Evolutionary conservation across 1,140 invertebrate genomes (phyloP).

Genomic region (Neodiprion fabricii): DNA sequence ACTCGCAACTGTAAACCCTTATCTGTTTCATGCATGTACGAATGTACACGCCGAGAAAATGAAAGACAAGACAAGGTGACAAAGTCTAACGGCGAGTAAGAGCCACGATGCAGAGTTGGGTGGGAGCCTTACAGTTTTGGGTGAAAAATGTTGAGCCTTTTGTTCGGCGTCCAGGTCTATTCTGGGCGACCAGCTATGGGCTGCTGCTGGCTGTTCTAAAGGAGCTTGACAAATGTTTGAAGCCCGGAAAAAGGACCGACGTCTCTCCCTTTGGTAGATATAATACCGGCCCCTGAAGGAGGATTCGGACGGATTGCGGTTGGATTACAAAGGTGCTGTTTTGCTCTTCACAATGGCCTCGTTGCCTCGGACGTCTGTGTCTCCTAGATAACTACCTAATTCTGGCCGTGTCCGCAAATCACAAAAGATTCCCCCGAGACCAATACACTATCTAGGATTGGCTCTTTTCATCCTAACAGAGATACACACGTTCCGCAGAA

Average conservation of each 20-base stretch:
- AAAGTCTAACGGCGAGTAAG: too few species aligned
- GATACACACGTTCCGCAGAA: too few species aligned
- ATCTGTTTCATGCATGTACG: too few species aligned
- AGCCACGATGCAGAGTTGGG: too few species aligned
- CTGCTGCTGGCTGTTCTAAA: not conserved
- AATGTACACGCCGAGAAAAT: too few species aligned
- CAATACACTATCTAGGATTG: too few species aligned
- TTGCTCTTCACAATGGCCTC: constrained; percentile 1
- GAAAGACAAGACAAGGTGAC: too few species aligned
- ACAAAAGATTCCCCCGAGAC: not conserved
- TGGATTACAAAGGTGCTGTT: not conserved
- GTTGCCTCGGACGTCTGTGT: not conserved
- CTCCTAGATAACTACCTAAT: not conserved
- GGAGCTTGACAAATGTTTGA: constrained; percentile 2
- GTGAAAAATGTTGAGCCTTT: not conserved
- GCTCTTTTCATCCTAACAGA: too few species aligned
- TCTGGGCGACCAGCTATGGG: not conserved
- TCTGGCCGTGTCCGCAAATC: not conserved
- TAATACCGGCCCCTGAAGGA: not conserved
- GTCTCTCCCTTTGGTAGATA: not conserved
- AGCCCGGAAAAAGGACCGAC: not conserved
- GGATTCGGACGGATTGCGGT: not conserved
- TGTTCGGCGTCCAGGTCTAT: not conserved
- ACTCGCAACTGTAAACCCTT: too few species aligned
- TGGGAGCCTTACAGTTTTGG: too few species aligned